These are phyloP conservation scores for Molorchus minor DNA, from an alignment of 2,888 invertebrate species.

Conservation along the genomic window DNA sequence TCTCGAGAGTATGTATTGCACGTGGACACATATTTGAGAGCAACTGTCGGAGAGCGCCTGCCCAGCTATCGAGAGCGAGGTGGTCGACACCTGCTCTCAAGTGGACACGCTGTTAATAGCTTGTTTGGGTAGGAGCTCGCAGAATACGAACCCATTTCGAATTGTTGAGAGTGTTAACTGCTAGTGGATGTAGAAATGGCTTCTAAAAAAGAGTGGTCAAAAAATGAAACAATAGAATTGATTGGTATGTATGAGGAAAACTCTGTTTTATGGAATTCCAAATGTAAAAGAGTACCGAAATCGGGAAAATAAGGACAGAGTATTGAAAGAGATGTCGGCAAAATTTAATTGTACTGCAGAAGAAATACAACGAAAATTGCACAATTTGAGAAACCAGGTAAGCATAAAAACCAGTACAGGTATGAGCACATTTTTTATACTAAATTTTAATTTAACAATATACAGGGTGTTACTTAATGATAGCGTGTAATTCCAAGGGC, in stretches of 20 bases:
- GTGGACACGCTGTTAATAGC: background rate
- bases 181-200: background rate
- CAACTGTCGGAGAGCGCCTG: background rate
- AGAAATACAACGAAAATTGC: background rate
- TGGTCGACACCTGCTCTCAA: too few relatives aligned
- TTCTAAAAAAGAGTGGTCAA: background rate
- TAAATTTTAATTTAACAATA: background rate
- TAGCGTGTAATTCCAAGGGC: too few relatives aligned
- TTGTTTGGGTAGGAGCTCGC: background rate
- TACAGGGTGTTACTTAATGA: background rate
- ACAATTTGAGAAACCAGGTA: background rate
- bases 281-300: background rate
- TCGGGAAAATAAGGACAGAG: background rate
- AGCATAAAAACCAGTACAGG: too few relatives aligned
- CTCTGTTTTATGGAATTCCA: background rate
- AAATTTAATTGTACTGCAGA: background rate
- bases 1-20: background rate
- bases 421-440: background rate
- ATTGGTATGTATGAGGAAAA: background rate
- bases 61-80: background rate
- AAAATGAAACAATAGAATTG: background rate
- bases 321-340: background rate
- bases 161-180: background rate
- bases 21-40: background rate
- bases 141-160: background rate